Evolutionary conservation across 2,113 vertebrate genomes (phyloP), one percentile per base, ranked within the genome.

Genomic region (Menura novaehollandiae): DNA sequence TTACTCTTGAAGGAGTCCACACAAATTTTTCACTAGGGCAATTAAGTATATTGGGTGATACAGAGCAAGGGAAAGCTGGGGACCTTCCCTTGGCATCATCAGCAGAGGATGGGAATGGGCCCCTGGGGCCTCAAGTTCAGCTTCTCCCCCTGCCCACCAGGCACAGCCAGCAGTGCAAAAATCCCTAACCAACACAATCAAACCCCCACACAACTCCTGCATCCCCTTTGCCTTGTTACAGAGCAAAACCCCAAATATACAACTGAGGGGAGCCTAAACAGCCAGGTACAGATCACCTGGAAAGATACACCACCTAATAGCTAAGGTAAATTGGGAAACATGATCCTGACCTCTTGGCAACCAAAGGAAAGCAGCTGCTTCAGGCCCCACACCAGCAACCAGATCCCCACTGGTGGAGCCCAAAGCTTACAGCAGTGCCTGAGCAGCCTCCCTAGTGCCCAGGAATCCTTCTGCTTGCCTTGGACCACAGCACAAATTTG

Each of bases 281-380:
- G 52, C 19, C 81, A 33, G 46, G n/a, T 3, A 43, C 12, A 23
- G 39, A 59, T 32, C 59, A 33, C 19, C 30, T 63, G 3, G 22
- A 37, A 37, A 71, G 44, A 35, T 1, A 2, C 24, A 49, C 1
- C 27, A 13, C 23, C 7, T 0, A 35, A 37, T 6, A 66, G 17
- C 49, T 2, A 6, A 41, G 18, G 15, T 6, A 35, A 81, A 74
- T 8, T 10, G 28, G 47, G 81, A 27, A 79, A 62, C 17, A 17
- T 6, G 33, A 56, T 17, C 72, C 91, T 75, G 72, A 44, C 75
- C 71, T 37, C 74, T 39, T 15, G 3, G 64, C 68, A 78, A 64
- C 49, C 28, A 11, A 73, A 43, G 17, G 10, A 21, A 68, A 92
- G 69, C 58, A 53, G 53, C 49, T 87, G 43, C 73, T 67, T 41